Evolutionary conservation across 2,113 vertebrate species (phyloP), one percentile per base, ranked within the genome.

Genomic region (Delphinus delphis): DNA sequence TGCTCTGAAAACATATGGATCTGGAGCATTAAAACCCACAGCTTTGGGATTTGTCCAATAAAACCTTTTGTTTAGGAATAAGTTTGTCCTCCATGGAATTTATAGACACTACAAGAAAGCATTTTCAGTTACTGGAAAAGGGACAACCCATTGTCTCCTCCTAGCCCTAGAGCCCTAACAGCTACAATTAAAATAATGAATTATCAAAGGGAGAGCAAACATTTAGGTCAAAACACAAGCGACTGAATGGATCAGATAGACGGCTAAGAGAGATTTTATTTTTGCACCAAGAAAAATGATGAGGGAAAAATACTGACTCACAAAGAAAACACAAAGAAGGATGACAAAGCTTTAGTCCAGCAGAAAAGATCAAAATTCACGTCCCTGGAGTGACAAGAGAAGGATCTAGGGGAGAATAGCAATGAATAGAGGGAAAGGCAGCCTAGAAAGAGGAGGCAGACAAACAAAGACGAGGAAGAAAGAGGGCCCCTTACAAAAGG

Each of bases 401-500:
- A 93, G 88, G 93, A 84, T 81, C 90, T 94, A 65, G 15, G 93
- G 77, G 97, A 91, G 87, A 97, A 80, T 84, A 95, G 86, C 95
- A 95, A 92, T 95, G 96, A 91, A 17, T 67, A 77, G 62, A 97
- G 77, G 71, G 92, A 70, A 88, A 93, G 89, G 23, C 33, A 58
- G 53, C 21, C 84, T 93, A 85, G 80, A 97, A 97, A 95, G 88
- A 92, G 6, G 93, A 95, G 44, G 67, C 28, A 36, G 28, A 91
- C 84, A 92, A 90, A 97, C 87, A 98, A 98, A 98, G 95, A 47
- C 79, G 44, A n/a, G 6, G 4, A 33, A 88, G 88, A 97, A 81
- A 96, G 84, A 92, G 1, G 36, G 36, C 41, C 0, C 0, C 21
- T n/a, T 10, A 38, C 67, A 95, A 93, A 95, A 96, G 38, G 90